Conservation (phyloP, 1,140 invertebrate species). For the Oryctes rhinoceros region DNA sequence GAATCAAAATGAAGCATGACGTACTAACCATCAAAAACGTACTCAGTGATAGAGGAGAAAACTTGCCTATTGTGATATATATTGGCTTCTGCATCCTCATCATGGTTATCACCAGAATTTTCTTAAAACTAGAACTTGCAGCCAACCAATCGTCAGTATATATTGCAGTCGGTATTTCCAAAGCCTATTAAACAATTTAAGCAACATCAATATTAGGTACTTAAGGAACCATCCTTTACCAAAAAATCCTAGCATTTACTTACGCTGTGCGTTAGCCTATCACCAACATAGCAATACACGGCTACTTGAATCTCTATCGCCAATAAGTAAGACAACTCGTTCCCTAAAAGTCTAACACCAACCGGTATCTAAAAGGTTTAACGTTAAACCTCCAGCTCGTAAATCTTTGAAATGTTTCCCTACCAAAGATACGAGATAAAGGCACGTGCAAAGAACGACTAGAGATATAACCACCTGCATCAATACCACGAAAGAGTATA, state of each 20-base stretch:
- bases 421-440: constrained; percentile 43
- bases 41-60: constrained; percentile 41
- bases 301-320: constrained; percentile 45
- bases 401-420: not conserved
- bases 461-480: constrained; percentile 42
- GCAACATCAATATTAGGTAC: no score
- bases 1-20: not conserved
- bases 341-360: constrained; percentile 34
- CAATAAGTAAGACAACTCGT: constrained; percentile 45
- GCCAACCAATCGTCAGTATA: constrained; percentile 42
- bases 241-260: not conserved
- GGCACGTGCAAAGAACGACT: constrained; percentile 44
- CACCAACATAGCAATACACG: constrained; percentile 44
- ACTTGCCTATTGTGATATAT: constrained; percentile 42
- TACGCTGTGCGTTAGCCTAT: constrained; percentile 43
- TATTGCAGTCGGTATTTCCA: constrained; percentile 39
- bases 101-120: constrained; percentile 41
- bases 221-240: not conserved
- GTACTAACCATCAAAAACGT: constrained; percentile 44
- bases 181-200: not conserved
- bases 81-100: constrained; percentile 43
- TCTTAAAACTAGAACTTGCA: constrained; percentile 37
- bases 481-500: constrained; percentile 40
- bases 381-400: not conserved
- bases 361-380: constrained; percentile 41